Percentiles rank a stretch among this genome's conserved stretches.
Conservation (phyloP, 2,888 invertebrate species). For the Acanthopleura granulata region DNA sequence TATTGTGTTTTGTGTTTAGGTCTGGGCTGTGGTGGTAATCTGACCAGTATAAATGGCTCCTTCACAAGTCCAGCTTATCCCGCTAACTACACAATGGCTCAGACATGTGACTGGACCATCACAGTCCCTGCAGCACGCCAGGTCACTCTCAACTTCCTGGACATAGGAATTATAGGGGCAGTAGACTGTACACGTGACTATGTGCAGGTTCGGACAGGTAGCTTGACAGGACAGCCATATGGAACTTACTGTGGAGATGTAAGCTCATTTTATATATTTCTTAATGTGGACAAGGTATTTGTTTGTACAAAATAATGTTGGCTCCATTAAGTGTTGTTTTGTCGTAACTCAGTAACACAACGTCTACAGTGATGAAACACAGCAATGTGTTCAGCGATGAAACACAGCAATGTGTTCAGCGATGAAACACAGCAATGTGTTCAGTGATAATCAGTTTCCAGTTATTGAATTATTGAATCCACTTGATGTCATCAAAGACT, state of each 20-base stretch:
- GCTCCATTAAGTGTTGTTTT: too few relatives aligned
- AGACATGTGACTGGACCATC: slow-evolving; percentile 86
- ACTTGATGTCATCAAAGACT: too few relatives aligned
- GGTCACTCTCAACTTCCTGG: slow-evolving; percentile 80
- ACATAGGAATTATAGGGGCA: slow-evolving; percentile 37
- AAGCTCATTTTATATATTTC: slow-evolving; percentile 27
- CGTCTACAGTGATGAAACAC: too few relatives aligned
- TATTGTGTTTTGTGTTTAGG: slow-evolving; percentile 32
- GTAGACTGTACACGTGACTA: slow-evolving; percentile 47
- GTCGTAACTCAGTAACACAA: too few relatives aligned
- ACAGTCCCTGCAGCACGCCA: slow-evolving; percentile 78
- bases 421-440: too few relatives aligned
- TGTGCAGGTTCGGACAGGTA: slow-evolving; percentile 44
- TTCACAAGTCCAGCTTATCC: slow-evolving; percentile 89
- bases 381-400: too few relatives aligned
- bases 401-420: too few relatives aligned
- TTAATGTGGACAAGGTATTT: too few relatives aligned
- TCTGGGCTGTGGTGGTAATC: slow-evolving; percentile 75
- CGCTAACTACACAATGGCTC: slow-evolving; percentile 83
- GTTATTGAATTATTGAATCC: too few relatives aligned
- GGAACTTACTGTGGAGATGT: slow-evolving; percentile 49
- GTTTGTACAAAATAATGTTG: too few relatives aligned
- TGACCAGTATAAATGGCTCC: slow-evolving; percentile 78
- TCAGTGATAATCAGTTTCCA: too few relatives aligned
- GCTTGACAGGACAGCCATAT: slow-evolving; percentile 26